These are phyloP conservation scores for Steatornis caripensis DNA, from an alignment of 2,113 vertebrate genomes.

Conservation along the genomic window DNA sequence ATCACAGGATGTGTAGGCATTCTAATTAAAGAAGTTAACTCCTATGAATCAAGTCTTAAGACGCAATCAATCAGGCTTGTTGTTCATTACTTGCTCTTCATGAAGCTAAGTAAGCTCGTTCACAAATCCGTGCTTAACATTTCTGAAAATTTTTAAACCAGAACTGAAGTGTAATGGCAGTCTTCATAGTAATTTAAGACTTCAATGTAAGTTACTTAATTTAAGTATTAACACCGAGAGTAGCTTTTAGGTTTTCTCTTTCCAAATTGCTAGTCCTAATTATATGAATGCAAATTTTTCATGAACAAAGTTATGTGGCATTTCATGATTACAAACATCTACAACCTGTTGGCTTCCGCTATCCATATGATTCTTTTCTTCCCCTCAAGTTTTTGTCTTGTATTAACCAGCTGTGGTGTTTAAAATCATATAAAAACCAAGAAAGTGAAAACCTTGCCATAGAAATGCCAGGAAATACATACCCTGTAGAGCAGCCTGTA, in stretches of 20 bases:
- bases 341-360: neutral
- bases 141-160: slow-evolving; percentile 38
- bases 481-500: neutral
- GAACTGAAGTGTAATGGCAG: slow-evolving; percentile 28
- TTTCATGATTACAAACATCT: neutral
- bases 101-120: slow-evolving; percentile 34
- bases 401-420: neutral
- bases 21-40: neutral
- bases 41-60: neutral
- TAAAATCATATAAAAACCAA: neutral
- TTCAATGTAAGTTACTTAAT: slow-evolving; percentile 8
- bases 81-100: neutral
- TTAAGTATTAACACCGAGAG: neutral
- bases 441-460: neutral
- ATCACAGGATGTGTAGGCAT: neutral
- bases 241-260: neutral
- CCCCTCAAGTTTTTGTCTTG: neutral
- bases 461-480: neutral
- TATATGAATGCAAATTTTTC: neutral
- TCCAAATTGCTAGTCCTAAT: neutral
- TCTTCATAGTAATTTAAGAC: slow-evolving; percentile 31
- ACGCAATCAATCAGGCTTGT: neutral
- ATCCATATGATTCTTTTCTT: neutral
- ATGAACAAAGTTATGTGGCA: rapidly evolving
- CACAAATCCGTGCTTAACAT: neutral